phyloP scores from a whole-genome alignment of 2,797 vertebrate genomes.

The Trachops cirrhosus region DNA sequence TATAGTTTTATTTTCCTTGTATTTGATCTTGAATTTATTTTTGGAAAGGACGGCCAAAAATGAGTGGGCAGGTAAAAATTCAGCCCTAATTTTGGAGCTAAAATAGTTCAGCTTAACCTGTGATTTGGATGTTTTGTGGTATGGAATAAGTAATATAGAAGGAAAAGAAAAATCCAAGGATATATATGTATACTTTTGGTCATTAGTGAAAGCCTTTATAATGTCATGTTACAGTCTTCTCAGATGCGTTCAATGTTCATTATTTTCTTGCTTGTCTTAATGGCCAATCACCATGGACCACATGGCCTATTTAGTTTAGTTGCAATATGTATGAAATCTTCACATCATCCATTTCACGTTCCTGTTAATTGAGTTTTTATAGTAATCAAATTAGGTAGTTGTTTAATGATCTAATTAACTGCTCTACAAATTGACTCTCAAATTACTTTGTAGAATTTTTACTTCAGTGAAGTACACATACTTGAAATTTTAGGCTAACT shows the following conservation, averaged over 20 bases:
- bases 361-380: slow-evolving; percentile 36
- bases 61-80: not conserved
- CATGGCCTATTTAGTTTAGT: not conserved
- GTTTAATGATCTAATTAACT: slow-evolving; percentile 41
- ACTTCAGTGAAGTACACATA: slow-evolving; percentile 17
- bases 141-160: slow-evolving; percentile 1
- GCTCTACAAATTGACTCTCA: slow-evolving; percentile 31
- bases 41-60: not conserved
- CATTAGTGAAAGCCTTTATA: not conserved
- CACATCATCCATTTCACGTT: slow-evolving; percentile 46
- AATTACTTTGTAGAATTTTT: slow-evolving; percentile 27
- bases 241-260: slow-evolving; percentile 3
- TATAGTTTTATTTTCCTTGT: not conserved
- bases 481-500: not conserved
- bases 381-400: slow-evolving; percentile 47
- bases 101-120: not conserved
- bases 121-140: not conserved
- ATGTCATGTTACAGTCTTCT: not conserved
- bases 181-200: not conserved
- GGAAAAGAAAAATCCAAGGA: not conserved
- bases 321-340: slow-evolving; percentile 37
- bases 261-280: slow-evolving; percentile 32
- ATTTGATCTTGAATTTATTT: slow-evolving; percentile 3
- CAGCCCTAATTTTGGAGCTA: not conserved
- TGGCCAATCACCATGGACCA: not conserved